Evolutionary conservation across 2,797 vertebrate species (phyloP).

Genomic region (Serranus cabrilla): DNA sequence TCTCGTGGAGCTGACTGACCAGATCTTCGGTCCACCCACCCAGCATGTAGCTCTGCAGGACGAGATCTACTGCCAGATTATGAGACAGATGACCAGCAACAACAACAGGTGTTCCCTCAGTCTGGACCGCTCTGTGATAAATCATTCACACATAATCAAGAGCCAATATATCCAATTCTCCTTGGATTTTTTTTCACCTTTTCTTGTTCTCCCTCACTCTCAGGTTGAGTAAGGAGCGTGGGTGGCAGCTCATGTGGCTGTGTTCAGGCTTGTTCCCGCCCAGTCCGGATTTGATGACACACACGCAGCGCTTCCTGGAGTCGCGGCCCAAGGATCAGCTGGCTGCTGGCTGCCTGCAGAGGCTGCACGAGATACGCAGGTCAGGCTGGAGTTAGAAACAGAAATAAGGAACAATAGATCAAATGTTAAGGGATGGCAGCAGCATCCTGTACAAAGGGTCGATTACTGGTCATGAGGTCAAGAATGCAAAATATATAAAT

Average conservation of each 20-base stretch:
- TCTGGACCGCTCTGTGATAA: background rate
- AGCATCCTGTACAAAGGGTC: background rate
- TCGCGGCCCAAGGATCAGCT: slow-evolving; percentile 87
- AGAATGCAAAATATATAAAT: background rate
- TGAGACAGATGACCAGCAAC: slow-evolving; percentile 95
- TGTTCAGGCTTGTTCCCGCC: slow-evolving; percentile 94
- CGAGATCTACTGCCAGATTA: slow-evolving; percentile 97
- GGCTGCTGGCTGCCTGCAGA: slow-evolving; percentile 86
- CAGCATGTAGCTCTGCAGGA: slow-evolving; percentile 87
- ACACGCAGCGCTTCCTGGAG: slow-evolving; percentile 90
- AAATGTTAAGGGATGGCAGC: background rate
- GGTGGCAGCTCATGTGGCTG: slow-evolving; percentile 97
- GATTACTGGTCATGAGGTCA: background rate
- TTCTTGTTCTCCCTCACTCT: background rate
- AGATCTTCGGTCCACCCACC: slow-evolving; percentile 92
- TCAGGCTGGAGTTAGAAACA: slow-evolving; percentile 64
- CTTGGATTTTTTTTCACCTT: background rate
- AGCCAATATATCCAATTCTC: background rate
- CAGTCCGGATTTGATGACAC: slow-evolving; percentile 83
- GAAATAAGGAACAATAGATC: background rate
- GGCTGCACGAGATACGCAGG: slow-evolving; percentile 89
- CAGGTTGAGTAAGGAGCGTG: slow-evolving; percentile 91
- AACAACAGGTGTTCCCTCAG: slow-evolving; percentile 84
- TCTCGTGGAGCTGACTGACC: slow-evolving; percentile 90
- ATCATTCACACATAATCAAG: background rate